A percentile compares a stretch with the other conserved stretches of the same genome.
Conservation (phyloP, 2,113 vertebrate genomes). For the Nerophis ophidion region DNA sequence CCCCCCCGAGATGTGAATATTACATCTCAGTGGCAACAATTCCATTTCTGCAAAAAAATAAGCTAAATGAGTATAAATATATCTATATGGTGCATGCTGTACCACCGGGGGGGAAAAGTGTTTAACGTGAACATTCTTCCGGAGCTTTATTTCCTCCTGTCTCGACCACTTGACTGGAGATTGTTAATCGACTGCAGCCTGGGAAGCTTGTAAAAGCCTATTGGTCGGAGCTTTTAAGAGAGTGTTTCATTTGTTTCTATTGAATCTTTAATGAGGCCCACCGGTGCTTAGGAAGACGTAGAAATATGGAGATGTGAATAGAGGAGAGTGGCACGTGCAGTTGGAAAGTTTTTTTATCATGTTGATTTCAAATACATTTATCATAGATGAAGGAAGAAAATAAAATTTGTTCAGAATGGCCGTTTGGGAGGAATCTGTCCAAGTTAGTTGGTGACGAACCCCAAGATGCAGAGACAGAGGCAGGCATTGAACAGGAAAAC, state of each 20-base stretch:
- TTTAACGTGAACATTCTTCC: conserved; percentile 60
- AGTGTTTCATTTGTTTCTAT: conserved; percentile 64
- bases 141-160: conserved; percentile 67
- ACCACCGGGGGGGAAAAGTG: conserved; percentile 43
- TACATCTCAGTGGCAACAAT: conserved; percentile 57
- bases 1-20: conserved; percentile 62
- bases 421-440: background rate
- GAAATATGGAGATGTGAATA: conserved; percentile 27
- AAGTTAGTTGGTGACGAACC: too few species aligned
- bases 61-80: conserved; percentile 56
- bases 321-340: conserved; percentile 39
- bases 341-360: conserved; percentile 48
- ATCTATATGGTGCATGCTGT: conserved; percentile 39
- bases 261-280: conserved; percentile 64
- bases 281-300: conserved; percentile 36
- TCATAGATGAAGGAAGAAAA: conserved; percentile 27
- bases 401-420: conserved; percentile 24
- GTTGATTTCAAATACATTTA: conserved; percentile 53
- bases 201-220: conserved; percentile 62
- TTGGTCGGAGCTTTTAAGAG: conserved; percentile 66
- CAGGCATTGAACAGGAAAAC: too few species aligned
- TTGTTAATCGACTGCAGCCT: conserved; percentile 43
- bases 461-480: too few species aligned
- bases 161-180: conserved; percentile 65
- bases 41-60: conserved; percentile 61